Evolutionary conservation across 2,113 vertebrate species (phyloP), one percentile per base, ranked within the genome.

Genomic region (Pangasianodon gigas): DNA sequence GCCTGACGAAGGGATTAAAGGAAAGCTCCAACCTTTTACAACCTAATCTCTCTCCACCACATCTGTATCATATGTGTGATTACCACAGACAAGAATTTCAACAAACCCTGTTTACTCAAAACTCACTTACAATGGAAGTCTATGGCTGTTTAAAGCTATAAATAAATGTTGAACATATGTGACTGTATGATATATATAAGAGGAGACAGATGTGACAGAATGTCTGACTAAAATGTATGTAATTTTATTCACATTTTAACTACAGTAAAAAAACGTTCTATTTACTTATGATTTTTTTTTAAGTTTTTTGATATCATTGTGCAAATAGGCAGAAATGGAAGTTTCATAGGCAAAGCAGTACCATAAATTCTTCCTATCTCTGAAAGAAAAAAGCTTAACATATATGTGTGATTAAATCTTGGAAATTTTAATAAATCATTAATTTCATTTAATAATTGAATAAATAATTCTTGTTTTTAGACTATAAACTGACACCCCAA

Each of bases 41-140:
- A 37, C n/a, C 80, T 41, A 58, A 83, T 81, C 48, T 81, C 79
- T 52, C 79, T 56, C 32, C 19, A 58, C 8, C 52, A 58, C 81
- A 83, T 83, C 81, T 83, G 81, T 83, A 41, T 83, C 52, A 83
- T 83, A 58, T 41, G 32, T 58, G 81, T 83, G 81, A 83, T 24
- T 41, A 56, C 29, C 51, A 9, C 52, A 21, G n/a, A 37, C 18
- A 24, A 56, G 79, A 81, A 52, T 52, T 81, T 54, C 48, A 52
- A n/a, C 48, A n/a, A 54, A 32, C 48, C 26, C 19, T 81, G 29
- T 81, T 52, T 52, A 81, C 29, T 81, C 11, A 26, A 79, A 79
- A 52, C 26, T 79, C 74, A 51, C 46, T 80, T n/a, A 29, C 2
- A 7, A n/a, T n/a, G 13, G 48, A 81, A 52, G 75, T 29, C 44